Evolutionary conservation across 2,113 vertebrate species (phyloP).

Genomic region (Elgaria multicarinata): DNA sequence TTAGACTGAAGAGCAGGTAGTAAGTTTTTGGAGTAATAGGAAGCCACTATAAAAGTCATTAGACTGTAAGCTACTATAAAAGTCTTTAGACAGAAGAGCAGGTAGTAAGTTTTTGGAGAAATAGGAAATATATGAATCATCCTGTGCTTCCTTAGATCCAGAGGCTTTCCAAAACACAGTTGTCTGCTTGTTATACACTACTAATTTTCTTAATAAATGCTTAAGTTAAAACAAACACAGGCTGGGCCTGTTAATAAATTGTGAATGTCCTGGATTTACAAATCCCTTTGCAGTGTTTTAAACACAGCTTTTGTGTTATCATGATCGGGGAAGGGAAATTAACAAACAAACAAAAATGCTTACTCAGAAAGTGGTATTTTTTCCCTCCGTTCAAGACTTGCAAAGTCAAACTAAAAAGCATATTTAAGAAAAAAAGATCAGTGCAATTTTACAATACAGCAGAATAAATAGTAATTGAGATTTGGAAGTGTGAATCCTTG

Average conservation of each 20-base stretch:
- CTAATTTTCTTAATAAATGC: background rate
- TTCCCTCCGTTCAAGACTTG: background rate
- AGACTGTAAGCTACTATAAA: too few relatives aligned
- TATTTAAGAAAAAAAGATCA: background rate
- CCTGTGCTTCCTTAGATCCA: constrained; percentile 28
- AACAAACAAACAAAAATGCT: background rate
- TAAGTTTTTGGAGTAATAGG: too few relatives aligned
- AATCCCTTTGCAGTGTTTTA: background rate
- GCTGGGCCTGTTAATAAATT: background rate
- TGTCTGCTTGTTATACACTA: background rate
- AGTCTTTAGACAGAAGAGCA: background rate
- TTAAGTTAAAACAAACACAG: background rate
- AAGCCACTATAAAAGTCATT: too few relatives aligned
- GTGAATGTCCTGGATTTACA: background rate
- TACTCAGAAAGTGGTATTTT: constrained; percentile 12
- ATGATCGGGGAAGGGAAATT: too few relatives aligned
- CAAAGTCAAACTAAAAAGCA: constrained; percentile 11
- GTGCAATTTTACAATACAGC: background rate
- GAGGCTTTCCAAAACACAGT: constrained; percentile 12
- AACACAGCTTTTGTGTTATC: background rate
- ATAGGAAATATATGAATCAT: background rate
- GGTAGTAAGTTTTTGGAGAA: too few relatives aligned
- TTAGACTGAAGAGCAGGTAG: background rate
- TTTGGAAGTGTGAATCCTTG: background rate
- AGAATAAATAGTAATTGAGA: background rate